These are phyloP conservation scores for Corythornis cristatus DNA, from an alignment of 2,113 vertebrate species.

Conservation along the genomic window DNA sequence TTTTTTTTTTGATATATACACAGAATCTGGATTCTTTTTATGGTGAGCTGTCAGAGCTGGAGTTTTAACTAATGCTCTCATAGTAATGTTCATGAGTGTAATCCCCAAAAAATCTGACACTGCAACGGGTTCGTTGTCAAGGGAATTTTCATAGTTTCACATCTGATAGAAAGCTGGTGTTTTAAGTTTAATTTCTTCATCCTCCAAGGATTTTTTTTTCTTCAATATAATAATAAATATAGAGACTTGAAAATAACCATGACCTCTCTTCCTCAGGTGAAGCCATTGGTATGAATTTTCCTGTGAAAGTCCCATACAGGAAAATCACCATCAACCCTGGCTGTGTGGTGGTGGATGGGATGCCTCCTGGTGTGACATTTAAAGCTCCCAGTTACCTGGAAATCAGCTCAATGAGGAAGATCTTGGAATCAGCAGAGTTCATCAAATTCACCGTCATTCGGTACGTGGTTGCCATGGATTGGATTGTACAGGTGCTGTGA, in stretches of 20 bases:
- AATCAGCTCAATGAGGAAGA: slow-evolving; percentile 80
- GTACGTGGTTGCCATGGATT: slow-evolving; percentile 40
- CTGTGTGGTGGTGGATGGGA: slow-evolving; percentile 81
- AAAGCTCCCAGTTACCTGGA: slow-evolving; percentile 85
- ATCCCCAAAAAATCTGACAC: not conserved
- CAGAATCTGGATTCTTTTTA: not conserved
- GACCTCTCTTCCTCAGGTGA: slow-evolving; percentile 68
- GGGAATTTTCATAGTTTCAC: not conserved
- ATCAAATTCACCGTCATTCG: slow-evolving; percentile 82
- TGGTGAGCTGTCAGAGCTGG: not conserved
- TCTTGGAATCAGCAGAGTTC: slow-evolving; percentile 78
- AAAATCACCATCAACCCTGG: slow-evolving; percentile 83
- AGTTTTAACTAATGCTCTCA: not conserved
- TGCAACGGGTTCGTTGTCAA: not conserved
- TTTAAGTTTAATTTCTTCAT: not conserved
- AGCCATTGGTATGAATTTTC: slow-evolving; percentile 81
- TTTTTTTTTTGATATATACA: too few species aligned
- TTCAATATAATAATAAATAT: not conserved
- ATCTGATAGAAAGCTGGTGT: not conserved
- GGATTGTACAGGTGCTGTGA: not conserved
- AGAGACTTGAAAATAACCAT: not conserved
- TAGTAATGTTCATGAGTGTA: not conserved
- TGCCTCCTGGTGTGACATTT: slow-evolving; percentile 80
- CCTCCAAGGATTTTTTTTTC: not conserved
- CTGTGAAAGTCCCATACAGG: slow-evolving; percentile 82